Base-by-base conservation (phyloP, 2,113 vertebrate species). In the Ardeotis arabs region DNA sequence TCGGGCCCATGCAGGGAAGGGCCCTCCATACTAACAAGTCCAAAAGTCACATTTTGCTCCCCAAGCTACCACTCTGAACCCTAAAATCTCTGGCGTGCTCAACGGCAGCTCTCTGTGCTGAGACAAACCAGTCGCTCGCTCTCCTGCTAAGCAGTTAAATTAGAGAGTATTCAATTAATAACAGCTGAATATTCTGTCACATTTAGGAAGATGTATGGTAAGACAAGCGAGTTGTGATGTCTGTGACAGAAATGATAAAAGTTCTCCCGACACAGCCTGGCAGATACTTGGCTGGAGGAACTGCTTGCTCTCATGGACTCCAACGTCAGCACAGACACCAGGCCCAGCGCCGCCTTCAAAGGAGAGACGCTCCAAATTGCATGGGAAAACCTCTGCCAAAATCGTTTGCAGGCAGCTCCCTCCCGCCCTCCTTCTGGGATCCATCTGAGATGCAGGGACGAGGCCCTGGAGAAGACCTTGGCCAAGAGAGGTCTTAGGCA, bases 241-340 rank as follows among this genome's bases (percentile, higher is more conserved):
- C 98, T 98, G 99, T 99, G 99, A 99, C 99, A 99, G 98, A 98
- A 98, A 98, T 99, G 99, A 99, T 99, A 98, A 98, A 98, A 98
- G 99, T 98, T 99, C 98, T 98, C 98, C 97, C 97, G 97, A 97
- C 98, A 98, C 98, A 98, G 98, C 97, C 98, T 99, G 99, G 99
- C 99, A 99, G 98, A 98, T 98, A 97, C 98, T 98, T 96, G 98
- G 98, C 98, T 98, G 95, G 91, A 88, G 92, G 94, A 47, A 73
- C 49, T 8, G 62, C 95, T 92, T 97, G 95, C 98, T 98, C 98
- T 97, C 97, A 80, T 95, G 97, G 97, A 97, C 97, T 96, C 88
- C 96, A 97, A 96, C 95, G 96, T 97, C 97, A 98, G 98, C 98
- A 91, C 97, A 96, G 98, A 98, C 98, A 99, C 97, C 96, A 97